Evolutionary conservation across 2,113 vertebrate genomes (phyloP).

Genomic region (Muntiacus muntjak): DNA sequence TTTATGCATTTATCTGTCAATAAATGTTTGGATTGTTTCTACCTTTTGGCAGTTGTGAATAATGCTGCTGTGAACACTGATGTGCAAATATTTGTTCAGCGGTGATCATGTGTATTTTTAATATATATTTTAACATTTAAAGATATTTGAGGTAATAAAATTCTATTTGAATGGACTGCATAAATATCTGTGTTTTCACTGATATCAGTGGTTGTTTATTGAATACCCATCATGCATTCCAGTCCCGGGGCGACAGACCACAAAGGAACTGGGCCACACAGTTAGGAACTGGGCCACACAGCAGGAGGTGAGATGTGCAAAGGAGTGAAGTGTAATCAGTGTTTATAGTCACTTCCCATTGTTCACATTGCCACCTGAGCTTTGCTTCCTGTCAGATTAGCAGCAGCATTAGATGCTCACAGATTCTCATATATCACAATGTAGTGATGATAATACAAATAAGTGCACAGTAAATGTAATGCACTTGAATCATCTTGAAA

Average conservation of each 20-base stretch:
- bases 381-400: background rate
- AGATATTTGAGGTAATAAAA: background rate
- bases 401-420: background rate
- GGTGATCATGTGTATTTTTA: background rate
- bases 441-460: background rate
- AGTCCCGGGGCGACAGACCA: fast-evolving
- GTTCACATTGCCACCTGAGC: background rate
- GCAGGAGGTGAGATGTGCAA: background rate
- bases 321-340: background rate
- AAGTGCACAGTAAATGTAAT: background rate
- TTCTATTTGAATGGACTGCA: background rate
- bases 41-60: background rate
- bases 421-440: background rate
- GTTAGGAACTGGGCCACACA: background rate
- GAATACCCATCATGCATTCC: background rate
- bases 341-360: background rate
- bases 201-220: background rate
- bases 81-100: background rate
- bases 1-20: background rate
- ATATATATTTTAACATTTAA: background rate
- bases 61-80: background rate
- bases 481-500: background rate
- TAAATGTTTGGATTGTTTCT: background rate
- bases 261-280: background rate
- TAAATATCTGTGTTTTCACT: background rate